Evolutionary conservation across 2,888 invertebrate species (phyloP), one percentile per base, ranked within the genome.

Genomic region (Netelia virgata): DNA sequence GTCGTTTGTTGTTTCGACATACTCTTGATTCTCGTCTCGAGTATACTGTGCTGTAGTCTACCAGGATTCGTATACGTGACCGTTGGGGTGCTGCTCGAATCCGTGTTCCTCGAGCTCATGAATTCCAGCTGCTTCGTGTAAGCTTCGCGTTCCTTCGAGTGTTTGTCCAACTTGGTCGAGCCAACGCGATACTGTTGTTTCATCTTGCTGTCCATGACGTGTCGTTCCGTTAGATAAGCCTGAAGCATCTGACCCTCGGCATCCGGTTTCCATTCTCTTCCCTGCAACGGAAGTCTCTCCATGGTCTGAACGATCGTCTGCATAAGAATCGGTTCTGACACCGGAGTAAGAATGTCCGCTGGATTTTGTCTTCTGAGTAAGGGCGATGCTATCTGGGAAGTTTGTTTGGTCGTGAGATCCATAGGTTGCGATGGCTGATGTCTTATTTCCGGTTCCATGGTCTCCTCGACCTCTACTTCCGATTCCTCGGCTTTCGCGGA

Each of bases 211-310:
- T 96, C 96, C 90, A 96, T 95, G 69, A 97, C 94, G 16, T 97
- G 96, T 90, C 96, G 94, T 90, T 97, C 97, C 1, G 96, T 96
- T 70, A 97, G 94, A 92, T 97, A 97, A 0, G 96, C 96, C 87
- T 96, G 96, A 74, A 97, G 93, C 95, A 96, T 95, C 6, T 95
- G 95, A 86, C 96, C 96, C 53, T 96, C 96, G 78, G 92, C 89
- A 1, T 92, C 91, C 0, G 92, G 90, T 61, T 92, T 92, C 93
- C 95, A 95, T 82, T 95, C 95, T 83, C 94, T 93, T 41, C 94
- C 95, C 84, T 95, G 94, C 83, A 95, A 94, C 8, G 96, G 96
- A 77, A 96, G 92, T 88, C 95, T 94, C 79, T 96, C 95, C 85
- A 96, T 95, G 72, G 95, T 96, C 76, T 95, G 95, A 81, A 95